These are phyloP conservation scores for Hanleya hanleyi DNA, from an alignment of 2,888 invertebrate genomes.

Conservation along the genomic window DNA sequence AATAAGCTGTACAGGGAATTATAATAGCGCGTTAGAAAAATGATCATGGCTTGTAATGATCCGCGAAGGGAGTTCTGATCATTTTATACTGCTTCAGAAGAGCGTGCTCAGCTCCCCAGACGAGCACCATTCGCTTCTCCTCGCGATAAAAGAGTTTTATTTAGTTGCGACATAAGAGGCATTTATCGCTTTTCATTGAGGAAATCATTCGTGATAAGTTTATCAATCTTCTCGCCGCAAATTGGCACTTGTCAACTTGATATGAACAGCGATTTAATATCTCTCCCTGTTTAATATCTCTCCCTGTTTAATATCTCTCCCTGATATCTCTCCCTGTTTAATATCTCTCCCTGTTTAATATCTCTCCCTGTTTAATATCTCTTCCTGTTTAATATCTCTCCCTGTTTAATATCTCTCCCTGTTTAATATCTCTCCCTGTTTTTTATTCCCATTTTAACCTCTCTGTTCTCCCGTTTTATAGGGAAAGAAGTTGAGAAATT, in stretches of 20 bases:
- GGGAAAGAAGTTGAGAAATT: too few species aligned
- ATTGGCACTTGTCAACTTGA: not conserved
- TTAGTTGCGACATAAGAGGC: not conserved
- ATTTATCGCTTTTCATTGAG: not conserved
- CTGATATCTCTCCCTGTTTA: too few species aligned
- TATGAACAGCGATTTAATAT: too few species aligned
- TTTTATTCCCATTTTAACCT: too few species aligned
- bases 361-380: too few species aligned
- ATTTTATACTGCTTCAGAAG: not conserved
- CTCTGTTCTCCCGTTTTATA: too few species aligned
- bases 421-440: too few species aligned
- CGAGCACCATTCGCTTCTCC: not conserved
- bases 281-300: too few species aligned
- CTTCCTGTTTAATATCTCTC: too few species aligned
- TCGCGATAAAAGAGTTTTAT: not conserved
- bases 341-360: too few species aligned
- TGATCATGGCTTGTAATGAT: not conserved
- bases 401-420: too few species aligned
- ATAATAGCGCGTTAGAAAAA: constrained; percentile 1
- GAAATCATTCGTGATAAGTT: not conserved
- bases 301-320: too few species aligned
- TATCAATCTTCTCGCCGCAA: not conserved
- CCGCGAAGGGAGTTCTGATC: not conserved
- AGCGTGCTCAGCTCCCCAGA: not conserved
- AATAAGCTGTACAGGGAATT: constrained; percentile 1